Evolutionary conservation across 2,797 vertebrate genomes (phyloP), one percentile per base, ranked within the genome.

Genomic region (Betta splendens): DNA sequence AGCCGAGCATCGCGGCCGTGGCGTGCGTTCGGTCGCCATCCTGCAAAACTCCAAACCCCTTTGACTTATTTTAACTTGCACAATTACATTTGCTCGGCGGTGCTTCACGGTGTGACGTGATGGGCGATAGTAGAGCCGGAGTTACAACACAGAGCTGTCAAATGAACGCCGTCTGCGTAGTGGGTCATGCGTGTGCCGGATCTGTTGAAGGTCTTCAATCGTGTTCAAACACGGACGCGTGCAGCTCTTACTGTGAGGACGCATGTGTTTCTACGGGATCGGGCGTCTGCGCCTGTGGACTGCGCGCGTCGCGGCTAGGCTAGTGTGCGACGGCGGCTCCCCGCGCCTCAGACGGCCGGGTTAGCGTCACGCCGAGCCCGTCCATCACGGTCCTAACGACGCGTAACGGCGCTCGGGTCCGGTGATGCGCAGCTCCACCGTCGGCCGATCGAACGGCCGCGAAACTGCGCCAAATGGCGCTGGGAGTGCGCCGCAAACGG

Each of bases 301-400:
- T 59, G 72, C 59, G 72, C 70, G 61, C 52, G 13, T 38, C 48
- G 11, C 60, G 23, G 66, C 54, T 64, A 59, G 64, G 72, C 77
- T 74, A 69, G 40, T 45, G 17, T 53, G 79, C 69, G 57, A 61
- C 45, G 25, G 31, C 57, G n/a, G 45, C 57, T 26, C 69, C 51
- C 69, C 53, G 63, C 74, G 56, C 5, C 28, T 23, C 57, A 64
- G 45, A 49, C 68, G 72, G 74, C 31, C 6, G 40, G 50, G 52
- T 60, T 25, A 50, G 58, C 72, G 3, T 63, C 56, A 54, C 21
- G 54, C 55, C 62, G 5, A 60, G 44, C 60, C 63, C 69, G 75
- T 83, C 85, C 84, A 48, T 85, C 80, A 76, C 68, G 56, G 21
- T 54, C 35, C 16, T 18, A 45, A 44, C 49, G 62, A 74, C 69